Conservation (phyloP, 2,113 vertebrate species). For the Bungarus multicinctus region DNA sequence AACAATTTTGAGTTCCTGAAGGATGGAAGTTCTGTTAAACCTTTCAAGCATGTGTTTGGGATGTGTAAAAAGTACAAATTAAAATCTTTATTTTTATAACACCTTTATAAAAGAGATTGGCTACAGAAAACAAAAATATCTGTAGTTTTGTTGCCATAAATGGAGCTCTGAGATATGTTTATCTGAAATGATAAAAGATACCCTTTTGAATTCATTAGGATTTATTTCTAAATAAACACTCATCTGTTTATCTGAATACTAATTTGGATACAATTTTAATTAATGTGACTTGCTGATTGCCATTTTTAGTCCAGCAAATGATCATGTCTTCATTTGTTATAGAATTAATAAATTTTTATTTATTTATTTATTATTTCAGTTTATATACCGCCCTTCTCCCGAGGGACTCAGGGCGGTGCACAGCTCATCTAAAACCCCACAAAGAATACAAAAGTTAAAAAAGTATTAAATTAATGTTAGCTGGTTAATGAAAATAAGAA, state of each 20-base stretch:
- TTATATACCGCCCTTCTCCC: too few relatives aligned
- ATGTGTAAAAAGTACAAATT: background rate
- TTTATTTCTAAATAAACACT: background rate
- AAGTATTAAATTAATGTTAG: too few relatives aligned
- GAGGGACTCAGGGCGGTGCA: too few relatives aligned
- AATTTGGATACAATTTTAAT: too few relatives aligned
- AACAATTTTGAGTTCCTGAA: background rate
- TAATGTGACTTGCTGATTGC: background rate
- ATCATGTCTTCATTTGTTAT: background rate
- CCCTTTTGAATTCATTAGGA: background rate
- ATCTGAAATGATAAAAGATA: background rate
- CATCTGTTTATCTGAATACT: too few relatives aligned
- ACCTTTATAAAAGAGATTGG: background rate
- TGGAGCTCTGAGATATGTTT: background rate
- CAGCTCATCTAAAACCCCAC: too few relatives aligned
- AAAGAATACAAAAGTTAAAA: too few relatives aligned
- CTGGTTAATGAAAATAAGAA: too few relatives aligned
- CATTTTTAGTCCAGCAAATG: background rate
- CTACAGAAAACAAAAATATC: background rate
- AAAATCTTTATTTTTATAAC: slow-evolving; percentile 3
- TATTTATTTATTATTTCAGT: too few relatives aligned
- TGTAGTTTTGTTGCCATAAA: background rate
- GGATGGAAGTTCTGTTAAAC: background rate
- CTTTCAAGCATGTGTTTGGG: background rate
- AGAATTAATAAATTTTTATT: background rate